A percentile compares a stretch with the other conserved stretches of the same genome.
These are phyloP conservation scores for Drosophila koepferae DNA, from an alignment of 2,888 invertebrate genomes.

Conservation along the genomic window DNA sequence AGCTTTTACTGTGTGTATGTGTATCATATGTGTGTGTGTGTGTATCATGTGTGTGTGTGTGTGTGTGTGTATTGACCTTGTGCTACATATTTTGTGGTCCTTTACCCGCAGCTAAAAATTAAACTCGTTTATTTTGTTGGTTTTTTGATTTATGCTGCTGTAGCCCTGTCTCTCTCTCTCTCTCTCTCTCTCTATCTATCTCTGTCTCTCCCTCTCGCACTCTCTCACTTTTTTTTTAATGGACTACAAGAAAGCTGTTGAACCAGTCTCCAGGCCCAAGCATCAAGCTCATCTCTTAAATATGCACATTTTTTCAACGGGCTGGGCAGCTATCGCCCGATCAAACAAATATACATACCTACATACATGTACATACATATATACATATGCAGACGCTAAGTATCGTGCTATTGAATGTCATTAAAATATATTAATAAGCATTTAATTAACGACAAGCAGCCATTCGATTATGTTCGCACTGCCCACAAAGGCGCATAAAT, in stretches of 20 bases:
- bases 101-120: conserved; percentile 65
- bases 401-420: conserved; percentile 66
- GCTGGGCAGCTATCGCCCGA: conserved; percentile 30
- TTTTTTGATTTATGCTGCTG: conserved; percentile 56
- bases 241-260: conserved; percentile 70
- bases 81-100: conserved; percentile 75
- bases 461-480: conserved; percentile 12
- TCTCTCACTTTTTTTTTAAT: conserved; percentile 42
- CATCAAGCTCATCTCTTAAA: conserved; percentile 64
- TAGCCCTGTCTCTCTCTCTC: conserved; percentile 12
- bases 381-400: conserved; percentile 28
- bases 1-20: conserved; percentile 6
- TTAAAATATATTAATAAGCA: conserved; percentile 64
- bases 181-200: background rate
- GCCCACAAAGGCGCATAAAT: conserved; percentile 43
- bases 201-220: background rate
- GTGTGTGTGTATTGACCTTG: conserved; percentile 60
- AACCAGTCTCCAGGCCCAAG: conserved; percentile 65
- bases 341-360: conserved; percentile 33
- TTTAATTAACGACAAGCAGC: conserved; percentile 60
- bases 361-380: background rate
- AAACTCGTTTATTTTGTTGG: conserved; percentile 65
- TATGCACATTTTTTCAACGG: conserved; percentile 72
- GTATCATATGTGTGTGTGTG: background rate
- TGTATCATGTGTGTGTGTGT: conserved; percentile 1